Evolutionary conservation across 2,113 vertebrate genomes (phyloP), one percentile per base, ranked within the genome.

Genomic region (Melospiza melodia): DNA sequence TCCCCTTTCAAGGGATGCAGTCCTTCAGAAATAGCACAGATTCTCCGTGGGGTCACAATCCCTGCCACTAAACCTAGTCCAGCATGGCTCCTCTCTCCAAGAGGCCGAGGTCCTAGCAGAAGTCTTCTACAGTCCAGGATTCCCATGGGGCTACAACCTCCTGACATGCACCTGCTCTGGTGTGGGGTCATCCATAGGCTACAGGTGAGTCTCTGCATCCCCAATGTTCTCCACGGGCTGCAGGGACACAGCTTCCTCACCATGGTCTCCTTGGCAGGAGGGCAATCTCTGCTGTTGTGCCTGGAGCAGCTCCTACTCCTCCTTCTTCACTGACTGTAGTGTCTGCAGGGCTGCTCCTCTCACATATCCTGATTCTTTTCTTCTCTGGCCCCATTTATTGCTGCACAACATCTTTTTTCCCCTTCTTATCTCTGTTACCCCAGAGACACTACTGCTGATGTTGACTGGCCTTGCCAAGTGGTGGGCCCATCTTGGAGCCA

Each of bases 401-500:
- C 12, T 67, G 39, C 21, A 27, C 15, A 48, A 12, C 21, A 54
- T 15, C 15, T 54, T 91, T 61, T 49, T 6, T 3, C 25, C 7
- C 22, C 23, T 23, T 35, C 18, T 43, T 68, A 55, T 43, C 19
- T 17, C 1, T 10, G 6, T 28, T 61, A 20, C 33, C 15, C 16
- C 39, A 48, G 31, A 54, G 46, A 54, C 10, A 27, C 22, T 41
- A 31, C 9, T 0, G 0, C 30, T 55, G 54, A 67, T 43, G 10
- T 22, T 68, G 30, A 33, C 28, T 14, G 16, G 31, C 15, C 11
- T 80, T 74, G 54, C 30, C 25, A 39, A 54, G 24, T 4, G 31
- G 17, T 4, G 5, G 25, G 7, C 19, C 18, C 0, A 0, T 23
- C 39, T 59, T 35, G 12, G n/a, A 74, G 41, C 39, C 0, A 0